Evolutionary conservation across 2,113 vertebrate species (phyloP).

Genomic region (Amazona guildingii): DNA sequence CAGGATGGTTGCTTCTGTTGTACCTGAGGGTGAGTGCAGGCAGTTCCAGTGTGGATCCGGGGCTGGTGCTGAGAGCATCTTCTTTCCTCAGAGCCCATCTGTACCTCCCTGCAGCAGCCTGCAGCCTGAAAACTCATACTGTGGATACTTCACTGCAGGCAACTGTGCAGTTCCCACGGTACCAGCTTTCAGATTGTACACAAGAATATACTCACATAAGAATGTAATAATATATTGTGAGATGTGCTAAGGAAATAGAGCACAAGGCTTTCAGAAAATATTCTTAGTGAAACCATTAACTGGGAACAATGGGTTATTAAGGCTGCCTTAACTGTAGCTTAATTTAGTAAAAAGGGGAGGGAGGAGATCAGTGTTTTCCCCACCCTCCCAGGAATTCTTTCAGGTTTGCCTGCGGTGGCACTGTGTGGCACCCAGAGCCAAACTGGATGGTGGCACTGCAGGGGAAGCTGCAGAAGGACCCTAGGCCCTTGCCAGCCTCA

Average conservation of each 20-base stretch:
- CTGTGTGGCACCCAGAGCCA: neutral
- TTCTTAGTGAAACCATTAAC: neutral
- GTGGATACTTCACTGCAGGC: neutral
- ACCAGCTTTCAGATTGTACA: neutral
- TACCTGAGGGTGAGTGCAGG: neutral
- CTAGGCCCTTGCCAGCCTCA: neutral
- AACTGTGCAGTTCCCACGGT: neutral
- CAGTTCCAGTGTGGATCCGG: neutral
- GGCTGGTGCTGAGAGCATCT: neutral
- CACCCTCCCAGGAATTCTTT: neutral
- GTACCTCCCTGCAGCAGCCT: fast-evolving
- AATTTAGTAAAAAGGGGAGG: neutral
- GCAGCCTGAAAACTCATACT: neutral
- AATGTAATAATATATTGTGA: neutral
- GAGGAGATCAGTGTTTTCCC: neutral
- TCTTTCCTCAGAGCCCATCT: neutral
- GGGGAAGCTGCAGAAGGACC: neutral
- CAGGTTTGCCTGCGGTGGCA: neutral
- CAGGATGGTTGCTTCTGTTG: neutral
- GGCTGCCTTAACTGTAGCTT: neutral
- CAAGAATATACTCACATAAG: neutral
- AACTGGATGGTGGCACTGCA: neutral
- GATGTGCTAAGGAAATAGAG: neutral
- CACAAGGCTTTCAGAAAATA: neutral
- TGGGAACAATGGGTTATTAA: neutral